Percentiles rank a stretch among this genome's conserved stretches.
phyloP scores from a whole-genome alignment of 1,140 invertebrate species.

The Orius insidiosus region DNA sequence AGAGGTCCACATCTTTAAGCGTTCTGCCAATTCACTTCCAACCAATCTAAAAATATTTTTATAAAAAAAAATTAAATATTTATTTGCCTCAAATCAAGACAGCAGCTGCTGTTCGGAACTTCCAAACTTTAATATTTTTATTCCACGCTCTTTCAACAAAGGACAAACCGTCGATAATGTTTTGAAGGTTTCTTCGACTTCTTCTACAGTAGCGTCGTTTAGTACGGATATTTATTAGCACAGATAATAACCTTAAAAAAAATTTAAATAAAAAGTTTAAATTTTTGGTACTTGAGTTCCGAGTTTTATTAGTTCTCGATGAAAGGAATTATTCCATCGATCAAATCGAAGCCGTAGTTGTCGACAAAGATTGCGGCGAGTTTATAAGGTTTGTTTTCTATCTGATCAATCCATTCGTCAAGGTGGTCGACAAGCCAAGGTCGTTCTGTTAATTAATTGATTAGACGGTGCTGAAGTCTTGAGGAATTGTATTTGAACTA shows the following conservation, averaged over 20 bases:
- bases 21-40: slow-evolving; percentile 3
- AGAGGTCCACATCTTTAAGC: slow-evolving; percentile 48
- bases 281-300: slow-evolving; percentile 30
- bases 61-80: not conserved
- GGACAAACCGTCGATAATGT: not conserved
- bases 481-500: too few relatives aligned
- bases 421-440: slow-evolving; percentile 78
- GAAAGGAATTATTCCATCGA: slow-evolving; percentile 80
- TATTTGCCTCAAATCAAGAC: slow-evolving; percentile 11
- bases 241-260: slow-evolving; percentile 1
- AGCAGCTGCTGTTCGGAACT: slow-evolving; percentile 8
- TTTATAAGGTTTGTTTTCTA: slow-evolving; percentile 50
- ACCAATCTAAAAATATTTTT: slow-evolving; percentile 5
- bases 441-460: slow-evolving; percentile 37
- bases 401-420: slow-evolving; percentile 57
- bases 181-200: not conserved
- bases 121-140: not conserved
- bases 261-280: not conserved
- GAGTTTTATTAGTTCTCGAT: slow-evolving; percentile 60
- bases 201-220: not conserved
- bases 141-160: not conserved
- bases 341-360: slow-evolving; percentile 84
- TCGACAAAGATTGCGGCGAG: slow-evolving; percentile 86
- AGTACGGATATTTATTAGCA: not conserved
- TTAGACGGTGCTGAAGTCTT: slow-evolving; percentile 18